A percentile compares a stretch with the other conserved stretches of the same genome.
Evolutionary conservation across 2,113 vertebrate genomes (phyloP).

Genomic region (Rousettus leschenaultii): DNA sequence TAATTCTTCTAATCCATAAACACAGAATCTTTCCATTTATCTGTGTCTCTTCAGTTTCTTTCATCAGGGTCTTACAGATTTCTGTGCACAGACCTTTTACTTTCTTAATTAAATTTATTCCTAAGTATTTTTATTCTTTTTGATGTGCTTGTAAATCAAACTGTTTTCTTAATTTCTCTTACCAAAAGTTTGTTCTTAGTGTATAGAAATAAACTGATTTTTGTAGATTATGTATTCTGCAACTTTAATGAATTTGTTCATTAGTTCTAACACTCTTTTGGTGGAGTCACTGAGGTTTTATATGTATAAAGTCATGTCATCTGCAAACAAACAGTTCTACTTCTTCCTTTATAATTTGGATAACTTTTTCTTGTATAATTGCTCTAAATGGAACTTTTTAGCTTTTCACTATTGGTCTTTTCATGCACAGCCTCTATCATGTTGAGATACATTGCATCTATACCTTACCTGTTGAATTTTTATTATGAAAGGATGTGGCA

Average conservation of each 20-base stretch:
- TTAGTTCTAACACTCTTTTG: neutral
- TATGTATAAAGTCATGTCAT: neutral
- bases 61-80: neutral
- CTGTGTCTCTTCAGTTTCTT: neutral
- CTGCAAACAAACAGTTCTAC: neutral
- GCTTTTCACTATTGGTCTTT: neutral
- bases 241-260: neutral
- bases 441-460: neutral
- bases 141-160: neutral
- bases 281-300: neutral
- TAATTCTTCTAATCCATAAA: neutral
- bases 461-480: neutral
- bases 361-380: neutral
- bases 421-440: neutral
- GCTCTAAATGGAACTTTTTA: neutral
- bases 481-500: neutral
- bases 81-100: neutral
- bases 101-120: neutral
- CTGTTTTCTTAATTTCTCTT: neutral
- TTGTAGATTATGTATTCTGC: neutral
- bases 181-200: neutral
- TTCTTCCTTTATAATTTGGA: neutral
- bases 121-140: neutral
- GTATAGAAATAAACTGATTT: neutral
- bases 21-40: neutral